Conservation (phyloP, 37 sponge, comb jelly and placozoan genomes). For the Hexactinellida sp. region DNA sequence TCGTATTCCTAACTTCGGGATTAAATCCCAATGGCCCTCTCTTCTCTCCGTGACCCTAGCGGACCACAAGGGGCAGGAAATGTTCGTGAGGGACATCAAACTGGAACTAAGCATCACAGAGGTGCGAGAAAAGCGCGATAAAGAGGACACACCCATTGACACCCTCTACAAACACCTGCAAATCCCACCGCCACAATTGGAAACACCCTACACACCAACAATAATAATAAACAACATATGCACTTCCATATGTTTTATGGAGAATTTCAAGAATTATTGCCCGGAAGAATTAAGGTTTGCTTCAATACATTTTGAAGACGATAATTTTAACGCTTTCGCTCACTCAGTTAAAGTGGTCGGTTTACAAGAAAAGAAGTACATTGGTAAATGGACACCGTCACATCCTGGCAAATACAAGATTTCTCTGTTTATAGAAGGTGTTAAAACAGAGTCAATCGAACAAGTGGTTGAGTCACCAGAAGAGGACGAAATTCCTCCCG, state of each 20-base stretch:
- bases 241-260: background rate
- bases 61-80: background rate
- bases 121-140: background rate
- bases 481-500: background rate
- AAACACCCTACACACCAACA: constrained; percentile 10
- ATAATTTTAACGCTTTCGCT: background rate
- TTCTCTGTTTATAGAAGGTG: constrained; percentile 62
- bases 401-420: constrained; percentile 58
- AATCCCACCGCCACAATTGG: constrained; percentile 11
- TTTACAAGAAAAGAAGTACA: constrained; percentile 64
- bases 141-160: background rate
- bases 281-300: constrained; percentile 70
- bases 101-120: constrained; percentile 14
- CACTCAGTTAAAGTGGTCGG: constrained; percentile 36
- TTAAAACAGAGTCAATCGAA: background rate
- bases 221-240: background rate
- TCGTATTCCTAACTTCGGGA: background rate
- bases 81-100: background rate
- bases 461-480: background rate
- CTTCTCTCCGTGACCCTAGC: background rate
- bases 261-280: constrained; percentile 66
- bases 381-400: constrained; percentile 61
- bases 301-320: background rate
- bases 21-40: constrained; percentile 6
- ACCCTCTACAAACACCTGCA: background rate